Conservation (phyloP, 2,113 vertebrate genomes). For the Leptobrachium ailaonicum region DNA sequence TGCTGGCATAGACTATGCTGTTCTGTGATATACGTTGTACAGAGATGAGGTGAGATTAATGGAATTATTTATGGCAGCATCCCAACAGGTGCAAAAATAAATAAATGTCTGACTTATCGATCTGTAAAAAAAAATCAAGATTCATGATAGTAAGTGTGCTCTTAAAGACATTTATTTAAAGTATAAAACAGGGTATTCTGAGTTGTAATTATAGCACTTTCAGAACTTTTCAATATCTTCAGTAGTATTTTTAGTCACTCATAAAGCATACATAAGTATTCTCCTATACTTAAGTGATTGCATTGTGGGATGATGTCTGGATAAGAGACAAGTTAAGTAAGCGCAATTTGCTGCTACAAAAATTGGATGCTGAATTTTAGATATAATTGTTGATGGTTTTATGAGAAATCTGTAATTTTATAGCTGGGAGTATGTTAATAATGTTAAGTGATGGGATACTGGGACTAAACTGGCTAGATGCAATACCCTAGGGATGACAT, state of each 20-base stretch:
- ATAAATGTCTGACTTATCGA: too few relatives aligned
- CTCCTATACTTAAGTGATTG: not conserved
- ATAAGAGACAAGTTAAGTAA: constrained; percentile 65
- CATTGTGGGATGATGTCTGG: constrained; percentile 64
- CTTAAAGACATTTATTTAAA: too few relatives aligned
- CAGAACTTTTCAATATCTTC: not conserved
- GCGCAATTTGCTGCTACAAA: constrained; percentile 84
- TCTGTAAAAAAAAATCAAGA: too few relatives aligned
- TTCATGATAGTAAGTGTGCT: too few relatives aligned
- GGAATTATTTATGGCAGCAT: too few relatives aligned
- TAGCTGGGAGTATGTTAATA: constrained; percentile 97
- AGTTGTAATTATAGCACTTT: too few relatives aligned
- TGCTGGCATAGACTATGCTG: too few relatives aligned
- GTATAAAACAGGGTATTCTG: too few relatives aligned
- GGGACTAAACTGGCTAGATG: constrained; percentile 90
- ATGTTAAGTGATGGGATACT: constrained; percentile 96
- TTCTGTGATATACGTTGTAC: too few relatives aligned
- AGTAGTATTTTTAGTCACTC: not conserved
- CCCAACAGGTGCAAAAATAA: too few relatives aligned
- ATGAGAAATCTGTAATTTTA: constrained; percentile 96
- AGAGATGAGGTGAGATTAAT: too few relatives aligned
- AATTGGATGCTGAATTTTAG: constrained; percentile 91
- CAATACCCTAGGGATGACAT: constrained; percentile 81
- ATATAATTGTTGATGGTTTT: constrained; percentile 96
- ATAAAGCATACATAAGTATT: constrained; percentile 14